Percentiles rank a stretch among this genome's conserved stretches.
Evolutionary conservation across 1,140 invertebrate species (phyloP).

Genomic region (Bicyclus anynana): DNA sequence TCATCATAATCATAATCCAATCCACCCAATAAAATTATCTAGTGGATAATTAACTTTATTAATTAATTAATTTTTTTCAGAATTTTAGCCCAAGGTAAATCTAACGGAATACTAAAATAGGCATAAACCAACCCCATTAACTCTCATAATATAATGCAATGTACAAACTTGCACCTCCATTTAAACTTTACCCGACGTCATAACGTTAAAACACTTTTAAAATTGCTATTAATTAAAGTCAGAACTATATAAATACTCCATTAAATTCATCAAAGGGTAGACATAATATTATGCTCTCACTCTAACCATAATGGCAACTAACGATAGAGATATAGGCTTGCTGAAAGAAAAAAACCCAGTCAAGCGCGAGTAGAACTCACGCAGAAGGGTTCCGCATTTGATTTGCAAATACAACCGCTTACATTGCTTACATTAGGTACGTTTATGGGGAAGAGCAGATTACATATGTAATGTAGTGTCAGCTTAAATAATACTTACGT

Average conservation of each 20-base stretch:
- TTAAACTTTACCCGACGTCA: not conserved
- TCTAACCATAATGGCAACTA: not conserved
- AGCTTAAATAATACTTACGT: too few species aligned
- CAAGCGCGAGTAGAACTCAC: not conserved
- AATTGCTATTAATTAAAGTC: not conserved
- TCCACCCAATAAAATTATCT: too few species aligned
- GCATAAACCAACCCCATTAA: not conserved
- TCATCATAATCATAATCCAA: too few species aligned
- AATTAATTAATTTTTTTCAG: too few species aligned
- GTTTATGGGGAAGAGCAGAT: too few species aligned
- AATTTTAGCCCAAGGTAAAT: too few species aligned
- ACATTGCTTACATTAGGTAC: too few species aligned
- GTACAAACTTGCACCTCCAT: not conserved
- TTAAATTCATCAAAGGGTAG: constrained; percentile 2
- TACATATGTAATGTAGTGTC: too few species aligned
- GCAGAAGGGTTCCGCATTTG: not conserved
- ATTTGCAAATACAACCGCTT: too few species aligned
- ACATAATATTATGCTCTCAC: constrained; percentile 2
- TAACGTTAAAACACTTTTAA: not conserved
- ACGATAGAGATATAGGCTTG: constrained; percentile 1
- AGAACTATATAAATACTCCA: constrained; percentile 3
- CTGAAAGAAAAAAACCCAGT: not conserved
- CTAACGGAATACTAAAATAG: not conserved
- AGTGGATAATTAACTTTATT: too few species aligned
- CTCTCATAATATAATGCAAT: not conserved